Conservation (phyloP, 2,888 invertebrate species). For the Ephialtes manifestator region DNA sequence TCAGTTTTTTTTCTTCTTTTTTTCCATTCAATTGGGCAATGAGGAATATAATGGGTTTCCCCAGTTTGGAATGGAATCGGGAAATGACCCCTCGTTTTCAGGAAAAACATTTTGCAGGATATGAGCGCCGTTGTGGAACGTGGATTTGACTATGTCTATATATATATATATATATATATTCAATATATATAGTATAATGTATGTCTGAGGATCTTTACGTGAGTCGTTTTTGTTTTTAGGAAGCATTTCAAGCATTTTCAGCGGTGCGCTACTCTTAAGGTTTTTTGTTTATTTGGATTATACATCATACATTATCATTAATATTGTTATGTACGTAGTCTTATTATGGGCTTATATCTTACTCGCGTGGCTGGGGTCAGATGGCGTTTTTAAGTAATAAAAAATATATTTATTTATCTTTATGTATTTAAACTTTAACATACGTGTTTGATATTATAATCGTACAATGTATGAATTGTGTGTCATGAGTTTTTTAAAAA, state of each 20-base stretch:
- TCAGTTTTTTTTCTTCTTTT: constrained; percentile 19
- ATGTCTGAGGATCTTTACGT: constrained; percentile 58
- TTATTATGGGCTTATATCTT: constrained; percentile 71
- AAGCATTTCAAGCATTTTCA: constrained; percentile 76
- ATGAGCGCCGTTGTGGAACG: constrained; percentile 51
- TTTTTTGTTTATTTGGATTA: constrained; percentile 22
- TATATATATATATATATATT: constrained; percentile 65
- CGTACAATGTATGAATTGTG: constrained; percentile 38
- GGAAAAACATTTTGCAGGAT: constrained; percentile 31
- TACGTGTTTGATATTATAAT: constrained; percentile 53
- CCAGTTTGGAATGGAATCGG: constrained; percentile 25
- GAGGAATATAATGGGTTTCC: constrained; percentile 4
- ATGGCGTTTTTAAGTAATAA: constrained; percentile 77
- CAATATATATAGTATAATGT: constrained; percentile 64
- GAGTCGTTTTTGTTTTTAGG: constrained; percentile 61
- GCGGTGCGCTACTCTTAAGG: constrained; percentile 68
- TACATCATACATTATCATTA: constrained; percentile 31
- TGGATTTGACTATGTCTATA: constrained; percentile 61
- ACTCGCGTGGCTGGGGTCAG: constrained; percentile 79
- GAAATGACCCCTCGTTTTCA: background rate
- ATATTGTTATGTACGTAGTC: constrained; percentile 68
- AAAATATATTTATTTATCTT: constrained; percentile 77
- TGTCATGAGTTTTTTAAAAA: constrained; percentile 5
- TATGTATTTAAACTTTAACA: constrained; percentile 61
- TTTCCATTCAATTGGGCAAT: constrained; percentile 10